These are phyloP conservation scores for Entomyzon cyanotis DNA, from an alignment of 2,113 vertebrate species.

Conservation along the genomic window DNA sequence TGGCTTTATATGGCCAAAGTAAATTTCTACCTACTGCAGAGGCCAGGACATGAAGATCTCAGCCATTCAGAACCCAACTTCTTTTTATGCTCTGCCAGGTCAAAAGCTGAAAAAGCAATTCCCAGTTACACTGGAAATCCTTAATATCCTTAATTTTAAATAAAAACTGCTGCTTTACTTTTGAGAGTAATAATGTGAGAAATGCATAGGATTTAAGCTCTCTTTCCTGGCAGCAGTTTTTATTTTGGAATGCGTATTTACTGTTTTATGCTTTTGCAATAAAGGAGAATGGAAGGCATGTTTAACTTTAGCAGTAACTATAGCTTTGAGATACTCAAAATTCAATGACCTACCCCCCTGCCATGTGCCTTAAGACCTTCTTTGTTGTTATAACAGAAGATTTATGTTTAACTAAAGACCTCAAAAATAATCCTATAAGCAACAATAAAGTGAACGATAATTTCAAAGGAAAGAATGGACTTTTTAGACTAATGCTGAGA, in stretches of 20 bases:
- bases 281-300: background rate
- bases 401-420: background rate
- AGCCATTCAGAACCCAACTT: slow-evolving; percentile 57
- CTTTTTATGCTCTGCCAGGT: slow-evolving; percentile 30
- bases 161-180: background rate
- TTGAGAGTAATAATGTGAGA: background rate
- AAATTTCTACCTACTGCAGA: slow-evolving; percentile 81
- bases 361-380: background rate
- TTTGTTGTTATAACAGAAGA: background rate
- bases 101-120: slow-evolving; percentile 44
- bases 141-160: background rate
- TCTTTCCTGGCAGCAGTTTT: background rate
- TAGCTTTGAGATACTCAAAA: background rate
- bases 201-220: background rate
- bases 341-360: background rate
- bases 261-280: background rate
- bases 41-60: slow-evolving; percentile 55
- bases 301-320: background rate
- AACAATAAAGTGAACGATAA: background rate
- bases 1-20: slow-evolving; percentile 86
- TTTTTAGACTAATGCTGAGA: background rate
- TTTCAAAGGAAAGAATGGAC: background rate
- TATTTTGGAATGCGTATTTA: background rate
- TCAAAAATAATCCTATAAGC: background rate
- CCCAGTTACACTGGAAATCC: background rate